Evolutionary conservation across 1,140 invertebrate species (phyloP), one percentile per base, ranked within the genome.

Genomic region (Pseudomyrmex sp.): DNA sequence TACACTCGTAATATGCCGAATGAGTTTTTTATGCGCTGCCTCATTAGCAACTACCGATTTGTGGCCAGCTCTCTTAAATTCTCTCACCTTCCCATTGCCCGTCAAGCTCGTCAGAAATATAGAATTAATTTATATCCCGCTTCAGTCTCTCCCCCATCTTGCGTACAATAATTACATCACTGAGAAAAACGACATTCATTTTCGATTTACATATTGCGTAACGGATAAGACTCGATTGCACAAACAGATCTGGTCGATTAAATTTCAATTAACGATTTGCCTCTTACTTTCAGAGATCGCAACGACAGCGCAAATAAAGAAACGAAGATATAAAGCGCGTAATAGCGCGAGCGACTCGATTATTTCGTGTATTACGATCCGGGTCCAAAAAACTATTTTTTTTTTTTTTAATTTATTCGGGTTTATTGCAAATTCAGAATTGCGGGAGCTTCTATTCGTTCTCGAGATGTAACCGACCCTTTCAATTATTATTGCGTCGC

Each of bases 41-140:
- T 88, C 85, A 70, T 88, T 88, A 85, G 10, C 52, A 52, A 61
- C 18, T 46, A n/a, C 12, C 18, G 46, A 66, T 82, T 82, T 20
- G 35, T 35, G 26, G 5, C 26, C 9, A 58, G 18, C 15, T 12
- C 2, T 2, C 5, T 4, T 76, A 54, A 76, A 54, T 56, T 65
- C n/a, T 65, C 9, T 26, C 46, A 3, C 35, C n/a, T 48, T 50
- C 12, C 23, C 13, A 7, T 54, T 76, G 7, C 35, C 35, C 1
- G 0, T 35, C 48, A 12, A 44, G 5, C 46, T 2, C 20, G 2
- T 63, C 18, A 15, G 1, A 65, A 44, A 15, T 76, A 35, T 52
- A 58, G 46, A 13, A 52, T 63, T 52, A 15, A 76, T 76, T 65
- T 10, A 56, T 44, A 44, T 26, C 2, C 7, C 56, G 18, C 9